Conservation (phyloP, 2,113 vertebrate genomes). For the Callocephalon fimbriatum region DNA sequence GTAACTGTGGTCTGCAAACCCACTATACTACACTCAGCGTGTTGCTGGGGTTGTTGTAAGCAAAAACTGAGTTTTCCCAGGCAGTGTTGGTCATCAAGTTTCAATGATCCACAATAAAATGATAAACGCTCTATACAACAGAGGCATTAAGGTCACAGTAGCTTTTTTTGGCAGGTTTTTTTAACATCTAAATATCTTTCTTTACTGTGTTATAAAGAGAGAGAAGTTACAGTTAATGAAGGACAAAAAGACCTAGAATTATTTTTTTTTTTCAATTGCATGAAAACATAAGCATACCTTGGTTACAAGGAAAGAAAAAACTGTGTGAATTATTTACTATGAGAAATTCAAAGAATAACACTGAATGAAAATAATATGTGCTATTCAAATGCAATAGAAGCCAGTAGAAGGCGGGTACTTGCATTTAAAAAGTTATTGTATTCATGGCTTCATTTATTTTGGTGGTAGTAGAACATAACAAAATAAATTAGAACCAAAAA, state of each 20-base stretch:
- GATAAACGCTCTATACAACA: background rate
- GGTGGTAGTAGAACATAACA: conserved; percentile 28
- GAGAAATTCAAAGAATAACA: background rate
- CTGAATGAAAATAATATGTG: conserved; percentile 10
- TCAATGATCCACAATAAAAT: background rate
- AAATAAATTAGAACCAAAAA: conserved; percentile 70
- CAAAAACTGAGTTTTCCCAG: background rate
- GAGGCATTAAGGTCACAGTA: background rate
- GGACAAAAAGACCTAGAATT: background rate
- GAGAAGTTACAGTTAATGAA: background rate
- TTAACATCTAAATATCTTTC: background rate
- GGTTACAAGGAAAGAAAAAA: conserved; percentile 4
- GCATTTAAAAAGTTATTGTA: conserved; percentile 46
- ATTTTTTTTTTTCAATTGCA: background rate
- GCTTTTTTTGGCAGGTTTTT: background rate
- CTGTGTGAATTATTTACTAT: background rate
- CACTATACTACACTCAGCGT: background rate
- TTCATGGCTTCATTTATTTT: conserved; percentile 49
- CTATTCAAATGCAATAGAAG: conserved; percentile 49
- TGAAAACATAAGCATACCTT: conserved; percentile 3
- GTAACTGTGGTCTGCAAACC: background rate
- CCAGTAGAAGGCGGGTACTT: background rate
- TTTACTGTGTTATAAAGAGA: background rate
- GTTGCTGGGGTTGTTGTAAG: background rate
- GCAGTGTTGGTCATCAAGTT: background rate